A percentile compares a stretch with the other conserved stretches of the same genome.
Conservation (phyloP, 2,888 invertebrate genomes). For the Chloroclystis v-ata region DNA sequence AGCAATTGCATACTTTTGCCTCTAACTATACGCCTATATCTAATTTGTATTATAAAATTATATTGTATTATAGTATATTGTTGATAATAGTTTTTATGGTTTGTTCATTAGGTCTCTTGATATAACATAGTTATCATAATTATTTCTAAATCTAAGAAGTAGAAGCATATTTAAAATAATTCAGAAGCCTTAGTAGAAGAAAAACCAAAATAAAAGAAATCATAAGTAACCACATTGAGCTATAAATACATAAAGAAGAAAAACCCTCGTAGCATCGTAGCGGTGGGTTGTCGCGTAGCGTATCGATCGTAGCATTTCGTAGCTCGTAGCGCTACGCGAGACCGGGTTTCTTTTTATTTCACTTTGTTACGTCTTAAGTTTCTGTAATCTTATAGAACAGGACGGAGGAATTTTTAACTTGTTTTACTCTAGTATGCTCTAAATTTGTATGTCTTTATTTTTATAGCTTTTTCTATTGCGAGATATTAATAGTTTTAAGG, state of each 20-base stretch:
- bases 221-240: conserved; percentile 19
- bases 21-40: conserved; percentile 11
- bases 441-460: too few species aligned
- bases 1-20: conserved; percentile 23
- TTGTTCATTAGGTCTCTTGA: too few species aligned
- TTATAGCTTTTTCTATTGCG: too few species aligned
- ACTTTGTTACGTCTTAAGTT: conserved; percentile 27
- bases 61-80: background rate
- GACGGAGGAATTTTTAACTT: conserved; percentile 3
- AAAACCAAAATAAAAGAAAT: conserved; percentile 10
- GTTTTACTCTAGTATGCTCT: background rate
- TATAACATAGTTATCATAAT: too few species aligned
- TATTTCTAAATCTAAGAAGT: too few species aligned
- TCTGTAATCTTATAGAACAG: conserved; percentile 15
- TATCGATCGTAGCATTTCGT: conserved; percentile 71
- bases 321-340: conserved; percentile 54
- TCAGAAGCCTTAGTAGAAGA: background rate
- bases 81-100: background rate
- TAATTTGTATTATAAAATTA: background rate
- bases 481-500: too few species aligned
- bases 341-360: conserved; percentile 50
- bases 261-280: conserved; percentile 58
- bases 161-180: background rate
- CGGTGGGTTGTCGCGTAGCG: conserved; percentile 65
- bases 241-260: conserved; percentile 41